Evolutionary conservation across 2,113 vertebrate genomes (phyloP).

Genomic region (Maccullochella peelii): DNA sequence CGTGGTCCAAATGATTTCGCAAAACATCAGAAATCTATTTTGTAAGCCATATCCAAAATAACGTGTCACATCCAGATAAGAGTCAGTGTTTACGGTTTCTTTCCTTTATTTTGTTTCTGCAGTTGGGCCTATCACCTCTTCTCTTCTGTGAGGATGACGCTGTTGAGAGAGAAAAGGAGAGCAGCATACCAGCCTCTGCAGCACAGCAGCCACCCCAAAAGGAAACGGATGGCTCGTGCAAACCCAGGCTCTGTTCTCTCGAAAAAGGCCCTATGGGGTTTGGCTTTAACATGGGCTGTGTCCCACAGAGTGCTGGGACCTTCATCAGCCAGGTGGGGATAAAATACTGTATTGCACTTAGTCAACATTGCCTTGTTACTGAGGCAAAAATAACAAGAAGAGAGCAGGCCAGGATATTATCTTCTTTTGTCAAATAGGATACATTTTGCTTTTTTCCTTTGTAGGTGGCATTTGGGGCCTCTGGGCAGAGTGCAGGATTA

Average conservation of each 20-base stretch:
- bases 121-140: constrained; percentile 92
- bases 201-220: constrained; percentile 19
- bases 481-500: constrained; percentile 83
- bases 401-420: background rate
- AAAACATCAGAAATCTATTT: background rate
- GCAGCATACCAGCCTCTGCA: constrained; percentile 7
- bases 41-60: background rate
- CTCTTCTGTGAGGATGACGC: constrained; percentile 85
- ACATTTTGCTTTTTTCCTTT: background rate
- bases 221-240: constrained; percentile 13
- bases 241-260: constrained; percentile 70
- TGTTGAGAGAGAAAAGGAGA: constrained; percentile 41
- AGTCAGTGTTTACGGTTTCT: background rate
- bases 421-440: constrained; percentile 3
- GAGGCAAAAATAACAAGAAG: constrained; percentile 4
- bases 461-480: constrained; percentile 81
- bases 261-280: constrained; percentile 78
- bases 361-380: background rate
- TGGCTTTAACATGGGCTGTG: constrained; percentile 81
- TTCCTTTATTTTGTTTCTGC: constrained; percentile 37
- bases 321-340: constrained; percentile 84
- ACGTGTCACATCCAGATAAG: background rate
- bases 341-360: background rate
- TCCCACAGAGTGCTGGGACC: constrained; percentile 65
- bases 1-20: background rate